Base-by-base conservation (phyloP, 1,140 invertebrate genomes). In the Pseudobourletiella spinata region DNA sequence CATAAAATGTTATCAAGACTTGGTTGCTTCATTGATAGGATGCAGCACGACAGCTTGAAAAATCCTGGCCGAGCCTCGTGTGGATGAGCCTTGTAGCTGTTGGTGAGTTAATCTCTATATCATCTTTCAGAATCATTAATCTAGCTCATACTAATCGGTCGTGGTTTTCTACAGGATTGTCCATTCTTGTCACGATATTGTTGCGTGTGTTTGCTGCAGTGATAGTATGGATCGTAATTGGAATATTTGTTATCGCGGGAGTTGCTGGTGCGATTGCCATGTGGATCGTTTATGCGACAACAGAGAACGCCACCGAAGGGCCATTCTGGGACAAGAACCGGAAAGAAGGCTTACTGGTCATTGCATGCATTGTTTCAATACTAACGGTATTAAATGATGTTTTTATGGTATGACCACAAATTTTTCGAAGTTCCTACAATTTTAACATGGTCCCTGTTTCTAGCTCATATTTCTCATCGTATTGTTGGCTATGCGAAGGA, bases 141-240 rank as follows among this genome's bases (percentile, higher is more conserved):
- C 35, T 11, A 39, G n/a, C n/a, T 39, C n/a, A 11, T 39, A 39
- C 11, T 39, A 11, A 39, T 11, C 11, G 11, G 11, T 39, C n/a
- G n/a, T 39, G n/a, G n/a, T 39, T 39, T 39, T 39, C n/a, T 39
- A n/a, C 74, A 85, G 84, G 76, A 24, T 74, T 83, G 52, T 81
- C 84, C 0, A 35, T 84, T 20, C 65, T 81, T 2, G 77, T 85
- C 30, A 72, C 85, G 11, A 71, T 85, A 26, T 73, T 85, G 24
- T 81, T 86, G 62, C 76, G 82, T 63, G 84, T 79, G 69, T 71
- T 84, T 29, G 83, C 81, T 2, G 80, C 79, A 50, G 71, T 83
- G 46, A 76, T 89, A 24, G 82, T 89, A 54, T 88, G 85, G 81
- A 70, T 86, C 6, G 81, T 87, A 24, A 73, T 88, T 15, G 72